Conservation (phyloP, 2,113 vertebrate species). For the Daphoenositta chrysoptera region DNA sequence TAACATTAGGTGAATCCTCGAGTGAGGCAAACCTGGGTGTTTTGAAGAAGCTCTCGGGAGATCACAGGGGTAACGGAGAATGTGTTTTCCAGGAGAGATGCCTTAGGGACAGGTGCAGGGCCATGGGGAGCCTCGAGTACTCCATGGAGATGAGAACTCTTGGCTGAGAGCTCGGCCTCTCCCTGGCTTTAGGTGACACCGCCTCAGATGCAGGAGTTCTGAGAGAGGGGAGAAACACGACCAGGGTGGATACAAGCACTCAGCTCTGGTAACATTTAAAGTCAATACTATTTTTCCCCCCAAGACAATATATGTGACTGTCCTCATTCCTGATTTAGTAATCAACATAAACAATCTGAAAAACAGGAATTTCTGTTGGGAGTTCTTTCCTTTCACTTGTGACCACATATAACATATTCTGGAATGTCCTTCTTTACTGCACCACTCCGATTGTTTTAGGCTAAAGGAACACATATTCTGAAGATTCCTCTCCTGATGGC, state of each 20-base stretch:
- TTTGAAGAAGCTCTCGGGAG: neutral
- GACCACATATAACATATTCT: neutral
- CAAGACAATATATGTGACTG: neutral
- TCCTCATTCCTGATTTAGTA: neutral
- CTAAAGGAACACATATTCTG: accelerated
- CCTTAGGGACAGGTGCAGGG: accelerated
- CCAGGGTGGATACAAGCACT: neutral
- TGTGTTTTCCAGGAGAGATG: neutral
- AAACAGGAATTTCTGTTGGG: neutral
- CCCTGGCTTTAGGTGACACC: neutral
- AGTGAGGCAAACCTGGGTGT: neutral
- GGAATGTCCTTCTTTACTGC: neutral
- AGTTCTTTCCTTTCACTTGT: neutral
- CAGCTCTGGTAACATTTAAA: neutral
- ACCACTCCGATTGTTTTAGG: neutral
- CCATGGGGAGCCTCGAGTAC: accelerated
- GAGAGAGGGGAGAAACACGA: neutral
- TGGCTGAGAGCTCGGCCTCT: neutral
- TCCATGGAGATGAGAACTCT: neutral
- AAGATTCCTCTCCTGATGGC: accelerated
- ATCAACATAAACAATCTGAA: neutral
- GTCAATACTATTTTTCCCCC: accelerated
- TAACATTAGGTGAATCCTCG: neutral
- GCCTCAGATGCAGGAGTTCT: neutral
- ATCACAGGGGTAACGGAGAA: accelerated